A percentile compares a stretch with the other conserved stretches of the same genome.
Conservation (phyloP, 2,888 invertebrate genomes). For the Stictocephala bisonia region DNA sequence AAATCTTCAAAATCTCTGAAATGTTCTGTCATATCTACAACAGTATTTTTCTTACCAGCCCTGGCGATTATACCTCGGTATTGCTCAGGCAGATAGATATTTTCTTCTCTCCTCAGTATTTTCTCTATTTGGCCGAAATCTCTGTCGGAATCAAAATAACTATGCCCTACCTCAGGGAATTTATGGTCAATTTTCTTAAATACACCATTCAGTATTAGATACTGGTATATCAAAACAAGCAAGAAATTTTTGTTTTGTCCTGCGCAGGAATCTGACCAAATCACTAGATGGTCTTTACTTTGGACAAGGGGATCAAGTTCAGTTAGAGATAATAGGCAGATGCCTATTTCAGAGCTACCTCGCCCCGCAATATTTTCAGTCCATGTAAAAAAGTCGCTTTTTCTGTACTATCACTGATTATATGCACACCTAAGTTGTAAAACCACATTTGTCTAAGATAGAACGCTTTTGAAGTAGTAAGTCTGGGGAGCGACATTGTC, state of each 20-base stretch:
- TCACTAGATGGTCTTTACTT: slow-evolving; percentile 56
- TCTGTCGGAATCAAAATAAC: slow-evolving; percentile 61
- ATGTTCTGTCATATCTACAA: slow-evolving; percentile 56
- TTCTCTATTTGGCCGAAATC: slow-evolving; percentile 62
- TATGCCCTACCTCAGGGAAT: slow-evolving; percentile 62
- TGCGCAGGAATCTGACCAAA: slow-evolving; percentile 47
- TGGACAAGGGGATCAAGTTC: slow-evolving; percentile 40
- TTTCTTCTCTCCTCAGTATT: slow-evolving; percentile 58
- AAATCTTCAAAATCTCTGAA: slow-evolving; percentile 53
- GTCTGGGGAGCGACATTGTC: slow-evolving; percentile 53
- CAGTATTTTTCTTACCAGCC: slow-evolving; percentile 54
- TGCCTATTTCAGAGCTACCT: slow-evolving; percentile 50
- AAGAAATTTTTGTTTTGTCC: slow-evolving; percentile 52
- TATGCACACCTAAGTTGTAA: slow-evolving; percentile 52
- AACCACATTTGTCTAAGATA: slow-evolving; percentile 52
- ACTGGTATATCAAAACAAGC: slow-evolving; percentile 47
- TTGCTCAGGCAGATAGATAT: slow-evolving; percentile 57
- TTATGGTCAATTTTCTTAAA: slow-evolving; percentile 61
- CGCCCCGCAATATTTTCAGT: slow-evolving; percentile 52
- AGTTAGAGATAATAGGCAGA: slow-evolving; percentile 44
- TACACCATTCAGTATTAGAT: slow-evolving; percentile 55
- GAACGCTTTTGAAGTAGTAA: slow-evolving; percentile 54
- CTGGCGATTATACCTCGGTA: slow-evolving; percentile 58
- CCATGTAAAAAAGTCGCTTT: slow-evolving; percentile 54
- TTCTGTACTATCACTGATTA: slow-evolving; percentile 47